phyloP scores from a whole-genome alignment of 2,113 vertebrate genomes.

The Bubo blakistoni region DNA sequence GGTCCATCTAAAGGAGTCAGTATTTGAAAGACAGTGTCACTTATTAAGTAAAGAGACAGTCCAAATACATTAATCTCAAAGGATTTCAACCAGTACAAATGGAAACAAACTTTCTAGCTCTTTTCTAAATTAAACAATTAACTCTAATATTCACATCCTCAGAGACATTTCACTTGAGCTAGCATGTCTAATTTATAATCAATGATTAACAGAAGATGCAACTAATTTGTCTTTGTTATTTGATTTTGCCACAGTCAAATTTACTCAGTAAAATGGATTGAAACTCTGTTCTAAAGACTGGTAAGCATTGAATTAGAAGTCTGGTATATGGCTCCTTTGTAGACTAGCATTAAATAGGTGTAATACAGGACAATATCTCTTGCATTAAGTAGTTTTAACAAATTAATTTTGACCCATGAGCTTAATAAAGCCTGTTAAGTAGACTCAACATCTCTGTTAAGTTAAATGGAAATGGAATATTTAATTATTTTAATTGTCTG shows the following conservation, averaged over 20 bases:
- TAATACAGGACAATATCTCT: background rate
- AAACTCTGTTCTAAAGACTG: slow-evolving; percentile 51
- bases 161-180: slow-evolving; percentile 50
- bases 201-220: slow-evolving; percentile 65
- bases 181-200: slow-evolving; percentile 67
- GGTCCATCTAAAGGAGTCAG: background rate
- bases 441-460: slow-evolving; percentile 27
- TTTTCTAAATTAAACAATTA: slow-evolving; percentile 67
- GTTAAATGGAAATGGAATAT: slow-evolving; percentile 24
- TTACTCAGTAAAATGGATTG: slow-evolving; percentile 61
- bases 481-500: slow-evolving; percentile 62
- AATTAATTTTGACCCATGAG: slow-evolving; percentile 55
- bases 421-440: slow-evolving; percentile 26
- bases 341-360: background rate
- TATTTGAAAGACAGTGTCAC: slow-evolving; percentile 39
- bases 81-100: slow-evolving; percentile 31
- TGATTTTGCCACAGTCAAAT: slow-evolving; percentile 51
- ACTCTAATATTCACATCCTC: slow-evolving; percentile 31
- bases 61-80: slow-evolving; percentile 23
- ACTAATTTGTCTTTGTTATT: slow-evolving; percentile 53
- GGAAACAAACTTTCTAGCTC: slow-evolving; percentile 1
- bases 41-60: slow-evolving; percentile 44
- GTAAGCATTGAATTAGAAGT: slow-evolving; percentile 36
- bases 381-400: slow-evolving; percentile 28
- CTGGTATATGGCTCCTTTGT: background rate